Percentiles rank a stretch among this genome's conserved stretches.
Conservation (phyloP, 2,113 vertebrate species). For the Ranitomeya imitator region DNA sequence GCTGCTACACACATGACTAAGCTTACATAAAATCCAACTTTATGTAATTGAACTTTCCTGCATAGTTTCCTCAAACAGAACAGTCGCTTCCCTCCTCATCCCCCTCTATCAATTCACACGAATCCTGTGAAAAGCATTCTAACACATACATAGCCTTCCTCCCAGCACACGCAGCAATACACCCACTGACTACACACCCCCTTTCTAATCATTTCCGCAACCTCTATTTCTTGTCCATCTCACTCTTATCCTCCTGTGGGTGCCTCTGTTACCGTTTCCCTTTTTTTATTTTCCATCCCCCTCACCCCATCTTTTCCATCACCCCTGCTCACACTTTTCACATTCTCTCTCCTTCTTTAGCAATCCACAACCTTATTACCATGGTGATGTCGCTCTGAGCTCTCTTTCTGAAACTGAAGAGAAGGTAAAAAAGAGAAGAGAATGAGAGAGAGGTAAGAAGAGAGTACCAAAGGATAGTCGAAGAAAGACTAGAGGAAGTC, state of each 20-base stretch:
- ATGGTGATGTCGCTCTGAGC: slow-evolving; percentile 57
- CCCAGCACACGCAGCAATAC: slow-evolving; percentile 39
- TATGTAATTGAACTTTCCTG: slow-evolving; percentile 14
- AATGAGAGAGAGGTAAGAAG: slow-evolving; percentile 53
- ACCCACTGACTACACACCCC: slow-evolving; percentile 45
- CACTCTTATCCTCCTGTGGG: slow-evolving; percentile 26
- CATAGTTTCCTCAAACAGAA: slow-evolving; percentile 30
- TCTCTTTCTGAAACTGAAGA: slow-evolving; percentile 55
- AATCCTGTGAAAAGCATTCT: slow-evolving; percentile 28
- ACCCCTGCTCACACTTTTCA: slow-evolving; percentile 45
- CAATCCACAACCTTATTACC: slow-evolving; percentile 55
- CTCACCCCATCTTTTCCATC: slow-evolving; percentile 40
- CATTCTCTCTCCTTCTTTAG: slow-evolving; percentile 43
- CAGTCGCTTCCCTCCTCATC: slow-evolving; percentile 22
- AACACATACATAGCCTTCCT: slow-evolving; percentile 44
- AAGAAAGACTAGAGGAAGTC: background rate
- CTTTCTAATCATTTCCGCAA: slow-evolving; percentile 37
- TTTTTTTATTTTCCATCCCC: slow-evolving; percentile 18
- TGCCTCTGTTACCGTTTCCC: slow-evolving; percentile 37
- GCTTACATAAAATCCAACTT: background rate
- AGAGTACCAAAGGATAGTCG: slow-evolving; percentile 15
- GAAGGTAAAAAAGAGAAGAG: slow-evolving; percentile 58
- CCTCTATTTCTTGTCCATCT: slow-evolving; percentile 15
- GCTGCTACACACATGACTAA: background rate
- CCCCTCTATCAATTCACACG: slow-evolving; percentile 21